These are phyloP conservation scores for Morpho achilles DNA, from an alignment of 2,888 invertebrate genomes.

Conservation along the genomic window DNA sequence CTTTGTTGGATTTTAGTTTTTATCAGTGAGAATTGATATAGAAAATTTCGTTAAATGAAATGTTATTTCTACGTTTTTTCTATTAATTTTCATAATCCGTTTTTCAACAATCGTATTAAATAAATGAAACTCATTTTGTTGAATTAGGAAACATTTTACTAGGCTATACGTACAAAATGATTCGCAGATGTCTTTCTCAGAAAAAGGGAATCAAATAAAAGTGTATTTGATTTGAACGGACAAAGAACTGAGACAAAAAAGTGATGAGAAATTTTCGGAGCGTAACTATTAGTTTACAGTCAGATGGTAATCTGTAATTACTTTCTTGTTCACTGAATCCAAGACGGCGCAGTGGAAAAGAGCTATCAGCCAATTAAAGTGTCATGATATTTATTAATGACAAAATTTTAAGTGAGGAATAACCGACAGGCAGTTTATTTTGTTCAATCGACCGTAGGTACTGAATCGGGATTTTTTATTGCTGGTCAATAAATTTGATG, in stretches of 20 bases:
- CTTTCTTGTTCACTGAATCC: constrained; percentile 13
- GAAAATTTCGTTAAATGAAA: too few species aligned
- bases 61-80: too few species aligned
- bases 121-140: background rate
- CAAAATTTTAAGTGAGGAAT: too few species aligned
- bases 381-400: constrained; percentile 1
- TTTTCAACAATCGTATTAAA: too few species aligned
- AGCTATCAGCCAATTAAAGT: constrained; percentile 2
- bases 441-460: background rate
- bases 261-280: constrained; percentile 19
- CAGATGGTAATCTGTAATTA: constrained; percentile 16
- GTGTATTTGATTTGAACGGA: constrained; percentile 15
- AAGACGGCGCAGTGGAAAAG: background rate
- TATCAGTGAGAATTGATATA: too few species aligned
- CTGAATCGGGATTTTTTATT: too few species aligned
- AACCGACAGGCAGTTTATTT: background rate
- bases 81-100: too few species aligned
- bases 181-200: background rate
- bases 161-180: background rate
- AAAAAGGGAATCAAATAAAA: constrained; percentile 12
- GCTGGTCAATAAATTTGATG: too few species aligned
- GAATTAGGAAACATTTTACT: constrained; percentile 1
- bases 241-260: constrained; percentile 21
- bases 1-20: too few species aligned
- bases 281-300: constrained; percentile 21